These are phyloP conservation scores for Chloroclysta siterata DNA, from an alignment of 2,888 invertebrate species.

Conservation along the genomic window DNA sequence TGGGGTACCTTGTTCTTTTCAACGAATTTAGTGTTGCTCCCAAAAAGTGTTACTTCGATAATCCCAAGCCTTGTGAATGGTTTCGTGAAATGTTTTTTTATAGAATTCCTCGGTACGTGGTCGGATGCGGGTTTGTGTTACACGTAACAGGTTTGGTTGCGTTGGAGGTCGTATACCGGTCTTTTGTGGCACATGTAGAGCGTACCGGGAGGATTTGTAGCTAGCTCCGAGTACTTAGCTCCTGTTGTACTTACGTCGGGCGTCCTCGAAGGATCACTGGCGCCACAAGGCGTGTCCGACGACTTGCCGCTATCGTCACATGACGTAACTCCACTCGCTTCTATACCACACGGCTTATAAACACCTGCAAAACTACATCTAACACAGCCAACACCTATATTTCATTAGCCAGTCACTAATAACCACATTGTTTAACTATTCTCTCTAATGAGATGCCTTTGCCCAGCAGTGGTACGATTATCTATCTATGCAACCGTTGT, in stretches of 20 bases:
- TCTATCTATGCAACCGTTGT: no score
- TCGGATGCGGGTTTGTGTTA: slow-evolving; percentile 66
- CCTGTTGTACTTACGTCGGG: slow-evolving; percentile 62
- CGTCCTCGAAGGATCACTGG: slow-evolving; percentile 74
- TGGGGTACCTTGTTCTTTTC: slow-evolving; percentile 60
- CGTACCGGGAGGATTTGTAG: slow-evolving; percentile 66
- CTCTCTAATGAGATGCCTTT: slow-evolving; percentile 30
- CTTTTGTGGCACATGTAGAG: slow-evolving; percentile 78
- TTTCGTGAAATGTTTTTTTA: slow-evolving; percentile 52
- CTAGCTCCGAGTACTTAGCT: slow-evolving; percentile 65
- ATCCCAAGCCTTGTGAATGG: slow-evolving; percentile 45
- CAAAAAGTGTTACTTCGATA: slow-evolving; percentile 55
- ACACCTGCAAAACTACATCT: slow-evolving; percentile 50
- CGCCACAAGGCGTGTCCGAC: slow-evolving; percentile 80
- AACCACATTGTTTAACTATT: slow-evolving; percentile 40
- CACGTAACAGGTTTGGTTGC: slow-evolving; percentile 82
- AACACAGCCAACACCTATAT: slow-evolving; percentile 22
- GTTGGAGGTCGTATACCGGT: slow-evolving; percentile 81
- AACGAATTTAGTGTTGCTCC: slow-evolving; percentile 59
- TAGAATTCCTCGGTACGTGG: slow-evolving; percentile 56
- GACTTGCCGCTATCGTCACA: slow-evolving; percentile 71
- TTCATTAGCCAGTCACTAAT: slow-evolving; percentile 27
- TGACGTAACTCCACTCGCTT: slow-evolving; percentile 73
- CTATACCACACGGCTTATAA: slow-evolving; percentile 49
- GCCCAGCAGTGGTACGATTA: no score